phyloP scores from a whole-genome alignment of 2,888 invertebrate species.

The Dromius quadrimaculatus region DNA sequence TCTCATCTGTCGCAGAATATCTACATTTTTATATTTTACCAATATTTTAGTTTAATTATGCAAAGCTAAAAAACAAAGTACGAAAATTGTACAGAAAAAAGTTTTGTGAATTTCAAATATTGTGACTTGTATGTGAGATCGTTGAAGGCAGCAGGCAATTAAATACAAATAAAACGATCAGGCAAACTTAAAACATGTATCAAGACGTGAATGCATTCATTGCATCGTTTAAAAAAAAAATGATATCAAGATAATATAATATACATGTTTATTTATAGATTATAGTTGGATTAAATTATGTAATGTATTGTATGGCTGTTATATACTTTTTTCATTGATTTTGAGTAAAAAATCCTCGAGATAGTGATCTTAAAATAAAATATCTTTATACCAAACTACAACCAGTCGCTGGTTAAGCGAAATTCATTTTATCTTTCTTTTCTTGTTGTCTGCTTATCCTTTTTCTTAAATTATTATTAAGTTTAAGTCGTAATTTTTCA shows the following conservation, averaged over 20 bases:
- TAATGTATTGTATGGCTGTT: conserved; percentile 65
- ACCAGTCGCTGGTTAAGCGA: conserved; percentile 32
- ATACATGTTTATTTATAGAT: conserved; percentile 49
- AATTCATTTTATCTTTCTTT: conserved; percentile 37
- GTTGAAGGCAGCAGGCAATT: conserved; percentile 47
- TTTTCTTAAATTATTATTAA: conserved; percentile 6
- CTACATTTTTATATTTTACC: conserved; percentile 30
- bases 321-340: conserved; percentile 65
- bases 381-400: conserved; percentile 54
- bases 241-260: conserved; percentile 35
- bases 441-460: conserved; percentile 15
- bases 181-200: conserved; percentile 38
- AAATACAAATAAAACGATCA: conserved; percentile 41
- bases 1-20: conserved; percentile 18
- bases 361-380: conserved; percentile 65
- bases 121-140: conserved; percentile 36
- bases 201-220: conserved; percentile 9
- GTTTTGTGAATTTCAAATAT: conserved; percentile 25
- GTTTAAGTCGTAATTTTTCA: conserved; percentile 17
- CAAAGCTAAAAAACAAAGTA: conserved; percentile 26
- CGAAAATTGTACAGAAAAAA: conserved; percentile 47
- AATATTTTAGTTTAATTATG: conserved; percentile 34
- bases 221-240: conserved; percentile 35
- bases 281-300: conserved; percentile 61
- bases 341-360: conserved; percentile 63